Conservation (phyloP, 2,888 invertebrate species). For the Heteromyza rotundicornis region DNA sequence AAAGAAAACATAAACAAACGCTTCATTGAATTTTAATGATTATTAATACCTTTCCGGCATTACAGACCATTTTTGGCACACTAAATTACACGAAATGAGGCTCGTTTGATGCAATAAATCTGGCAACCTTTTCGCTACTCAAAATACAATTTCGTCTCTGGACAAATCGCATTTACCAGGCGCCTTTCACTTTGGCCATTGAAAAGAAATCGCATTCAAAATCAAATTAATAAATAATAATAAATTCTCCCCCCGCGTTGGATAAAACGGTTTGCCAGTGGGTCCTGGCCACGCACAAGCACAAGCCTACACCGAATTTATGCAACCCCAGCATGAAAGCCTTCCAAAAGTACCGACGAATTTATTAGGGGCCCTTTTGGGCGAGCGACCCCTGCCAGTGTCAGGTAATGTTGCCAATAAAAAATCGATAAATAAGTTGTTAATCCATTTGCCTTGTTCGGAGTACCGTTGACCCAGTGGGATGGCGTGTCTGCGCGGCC, state of each 20-base stretch:
- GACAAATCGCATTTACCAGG: background rate
- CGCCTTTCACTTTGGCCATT: background rate
- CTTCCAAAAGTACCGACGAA: too few species aligned
- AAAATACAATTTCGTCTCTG: too few species aligned
- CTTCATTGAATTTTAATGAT: slow-evolving; percentile 5
- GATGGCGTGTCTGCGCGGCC: background rate
- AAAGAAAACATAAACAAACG: background rate
- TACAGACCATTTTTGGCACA: background rate
- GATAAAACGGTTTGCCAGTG: background rate
- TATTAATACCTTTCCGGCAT: background rate
- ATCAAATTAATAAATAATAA: slow-evolving; percentile 4
- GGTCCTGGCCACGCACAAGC: background rate
- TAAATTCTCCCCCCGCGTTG: background rate
- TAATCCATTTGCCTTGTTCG: background rate
- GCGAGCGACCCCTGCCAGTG: too few species aligned
- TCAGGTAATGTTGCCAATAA: background rate
- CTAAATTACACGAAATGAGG: too few species aligned
- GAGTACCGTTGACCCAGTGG: background rate
- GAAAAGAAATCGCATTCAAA: background rate
- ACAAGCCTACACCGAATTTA: too few species aligned
- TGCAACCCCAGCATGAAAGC: too few species aligned
- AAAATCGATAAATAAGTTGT: slow-evolving; percentile 6
- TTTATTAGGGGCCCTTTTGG: too few species aligned
- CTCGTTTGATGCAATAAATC: too few species aligned
- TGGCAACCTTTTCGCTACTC: too few species aligned